Evolutionary conservation across 2,113 vertebrate genomes (phyloP), one percentile per base, ranked within the genome.

Genomic region (Zosterops borbonicus): DNA sequence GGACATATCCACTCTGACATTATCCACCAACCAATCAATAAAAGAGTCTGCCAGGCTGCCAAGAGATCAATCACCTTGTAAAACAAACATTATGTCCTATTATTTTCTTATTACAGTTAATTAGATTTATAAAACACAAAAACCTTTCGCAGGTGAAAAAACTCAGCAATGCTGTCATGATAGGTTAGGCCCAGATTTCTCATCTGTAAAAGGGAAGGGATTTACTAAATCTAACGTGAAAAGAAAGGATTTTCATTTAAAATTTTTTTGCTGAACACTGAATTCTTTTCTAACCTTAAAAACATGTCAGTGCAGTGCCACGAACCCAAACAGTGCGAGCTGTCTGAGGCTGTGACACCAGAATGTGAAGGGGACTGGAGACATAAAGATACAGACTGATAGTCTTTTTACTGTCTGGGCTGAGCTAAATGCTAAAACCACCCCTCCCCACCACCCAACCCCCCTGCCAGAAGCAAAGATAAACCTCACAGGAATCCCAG

Each of bases 51-150:
- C 93, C 86, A 95, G 82, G 65, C 92, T 96, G 95, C 94, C 92
- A 96, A 94, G 90, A 94, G 93, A 96, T 96, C 95, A 96, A 92
- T 96, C 96, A 96, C 77, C 93, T 96, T 83, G 92, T 81, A 95
- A 96, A 96, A 93, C 87, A 96, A 96, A 97, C 80, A 96, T 96
- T 87, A 96, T 73, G 55, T 89, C 76, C 89, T 83, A 92, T 96
- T 97, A 94, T 92, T 94, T 95, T 88, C 93, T 96, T 95, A 96
- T 96, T 97, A 91, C 80, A 97, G 84, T 92, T 94, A 96, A 97
- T 96, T 96, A 96, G 83, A 84, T 96, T 92, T 91, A 94, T 94
- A 93, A 91, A 96, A 78, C 73, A 88, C 88, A 92, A 94, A 95
- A 95, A 73, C 90, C 92, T 82, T 82, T 82, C 0, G 0, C 41